Percentiles rank a stretch among this genome's conserved stretches.
phyloP scores from a whole-genome alignment of 2,113 vertebrate genomes.

The Chlorodrepanis virens region DNA sequence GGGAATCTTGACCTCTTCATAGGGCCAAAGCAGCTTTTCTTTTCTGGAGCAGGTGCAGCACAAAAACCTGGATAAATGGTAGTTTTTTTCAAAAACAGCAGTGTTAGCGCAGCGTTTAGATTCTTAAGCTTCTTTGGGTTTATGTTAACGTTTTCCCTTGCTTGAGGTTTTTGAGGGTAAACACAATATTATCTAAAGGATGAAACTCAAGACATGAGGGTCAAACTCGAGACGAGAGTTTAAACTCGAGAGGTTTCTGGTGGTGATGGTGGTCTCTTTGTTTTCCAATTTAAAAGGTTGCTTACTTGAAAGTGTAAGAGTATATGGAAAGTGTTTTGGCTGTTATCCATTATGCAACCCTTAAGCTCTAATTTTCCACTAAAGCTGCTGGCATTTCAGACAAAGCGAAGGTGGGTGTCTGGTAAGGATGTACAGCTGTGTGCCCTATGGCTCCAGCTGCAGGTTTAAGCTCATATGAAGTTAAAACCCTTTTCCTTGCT shows the following conservation, averaged over 20 bases:
- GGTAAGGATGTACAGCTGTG: not conserved
- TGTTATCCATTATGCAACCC: not conserved
- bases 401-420: not conserved
- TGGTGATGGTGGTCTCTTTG: not conserved
- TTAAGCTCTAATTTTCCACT: not conserved
- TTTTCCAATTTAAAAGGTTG: not conserved
- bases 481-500: not conserved
- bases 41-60: not conserved
- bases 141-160: not conserved
- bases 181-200: not conserved
- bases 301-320: not conserved
- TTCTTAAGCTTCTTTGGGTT: not conserved
- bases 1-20: not conserved
- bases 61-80: not conserved
- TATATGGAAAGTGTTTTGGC: not conserved
- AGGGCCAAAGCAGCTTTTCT: not conserved
- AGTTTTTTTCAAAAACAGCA: not conserved
- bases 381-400: not conserved
- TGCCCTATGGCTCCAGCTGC: not conserved
- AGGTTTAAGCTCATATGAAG: not conserved
- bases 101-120: not conserved
- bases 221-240: not conserved
- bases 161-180: constrained; percentile 2
- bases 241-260: not conserved
- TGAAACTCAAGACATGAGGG: not conserved